Conservation (phyloP, 2,888 invertebrate genomes). For the Nemoura dubitans region DNA sequence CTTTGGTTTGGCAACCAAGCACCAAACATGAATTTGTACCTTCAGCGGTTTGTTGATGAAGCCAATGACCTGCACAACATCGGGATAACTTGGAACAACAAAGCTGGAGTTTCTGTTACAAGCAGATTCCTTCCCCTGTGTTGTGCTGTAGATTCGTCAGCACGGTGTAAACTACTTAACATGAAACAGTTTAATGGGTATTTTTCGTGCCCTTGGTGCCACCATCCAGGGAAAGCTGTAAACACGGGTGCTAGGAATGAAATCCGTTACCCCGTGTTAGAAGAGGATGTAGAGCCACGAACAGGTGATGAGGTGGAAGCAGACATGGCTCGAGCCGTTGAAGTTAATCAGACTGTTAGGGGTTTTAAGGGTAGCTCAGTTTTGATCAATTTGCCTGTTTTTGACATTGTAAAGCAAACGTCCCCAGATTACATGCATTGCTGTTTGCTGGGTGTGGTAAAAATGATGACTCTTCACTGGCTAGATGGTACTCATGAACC, state of each 20-base stretch:
- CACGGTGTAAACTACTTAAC: background rate
- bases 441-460: background rate
- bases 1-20: background rate
- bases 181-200: no score
- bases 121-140: background rate
- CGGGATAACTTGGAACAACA: background rate
- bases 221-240: background rate
- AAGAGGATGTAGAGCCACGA: background rate
- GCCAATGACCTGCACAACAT: no score
- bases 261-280: background rate
- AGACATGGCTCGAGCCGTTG: background rate
- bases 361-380: slow-evolving; percentile 13
- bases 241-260: background rate
- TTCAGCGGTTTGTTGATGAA: background rate
- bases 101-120: background rate
- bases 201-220: slow-evolving; percentile 19
- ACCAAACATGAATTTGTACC: slow-evolving; percentile 9
- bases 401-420: background rate
- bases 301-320: background rate
- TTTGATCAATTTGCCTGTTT: background rate
- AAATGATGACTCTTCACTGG: background rate
- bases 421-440: slow-evolving; percentile 10
- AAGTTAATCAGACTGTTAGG: background rate
- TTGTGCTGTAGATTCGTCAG: background rate
- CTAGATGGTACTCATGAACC: background rate